Base-by-base conservation (phyloP, 30 jellyfish, hydroid and myxozoan species). In the Turritopsis dohrnii region DNA sequence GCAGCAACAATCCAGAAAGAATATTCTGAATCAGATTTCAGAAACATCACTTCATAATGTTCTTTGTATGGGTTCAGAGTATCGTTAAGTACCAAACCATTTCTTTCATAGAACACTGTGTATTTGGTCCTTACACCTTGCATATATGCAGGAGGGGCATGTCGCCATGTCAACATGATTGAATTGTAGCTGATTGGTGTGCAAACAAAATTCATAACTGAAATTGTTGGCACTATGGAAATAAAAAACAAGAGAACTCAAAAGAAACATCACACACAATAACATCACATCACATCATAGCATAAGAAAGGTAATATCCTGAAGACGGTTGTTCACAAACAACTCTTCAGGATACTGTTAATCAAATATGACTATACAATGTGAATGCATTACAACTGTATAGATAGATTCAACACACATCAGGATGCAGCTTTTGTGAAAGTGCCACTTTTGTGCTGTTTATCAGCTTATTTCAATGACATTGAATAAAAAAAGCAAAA, bases 81-180 rank as follows among this genome's bases (percentile, higher is more conserved):
- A 9, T 69, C 77, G 19, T 23, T 69, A 23, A 69, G 31, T 69
- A 69, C 22, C 77, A n/a, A n/a, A 21, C 30, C 30, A 23, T 27
- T 1, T n/a, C 28, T 23, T 69, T 69, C 31, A 27, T 69, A 69
- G 30, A n/a, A 69, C 28, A 69, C 30, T 27, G 0, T 69, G 19
- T 69, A 69, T 69, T 69, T 69, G 1, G 77, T 69, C 19, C 77
- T 23, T n/a, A 69, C 30, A 1, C 77, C 77, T 69, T 69, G 31
- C 30, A 69, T 23, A 69, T n/a, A 69, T 7, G 77, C 77, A 23
- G 77, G 77, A 69, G 77, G 77, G 19, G 77, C 28, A 27, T 69
- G 77, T 69, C 19, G 28, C 77, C 77, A 69, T 69, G 28, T 23
- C 19, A 69, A 27, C 0, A 69, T 23, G 30, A 69, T 23, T 1